Conservation (phyloP, 2,888 invertebrate genomes). For the Meiosimyza decipiens region DNA sequence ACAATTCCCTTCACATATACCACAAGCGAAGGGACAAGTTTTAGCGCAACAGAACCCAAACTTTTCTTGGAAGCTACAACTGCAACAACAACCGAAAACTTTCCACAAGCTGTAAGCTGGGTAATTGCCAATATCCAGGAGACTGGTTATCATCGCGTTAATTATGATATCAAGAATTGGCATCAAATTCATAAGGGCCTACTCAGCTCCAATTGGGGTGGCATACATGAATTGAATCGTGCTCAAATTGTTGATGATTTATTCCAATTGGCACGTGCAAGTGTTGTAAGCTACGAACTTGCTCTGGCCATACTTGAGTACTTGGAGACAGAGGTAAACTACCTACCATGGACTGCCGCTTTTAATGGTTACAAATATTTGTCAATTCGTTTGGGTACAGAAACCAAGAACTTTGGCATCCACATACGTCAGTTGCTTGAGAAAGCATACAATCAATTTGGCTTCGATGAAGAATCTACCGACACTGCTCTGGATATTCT, state of each 20-base stretch:
- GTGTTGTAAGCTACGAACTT: constrained; percentile 71
- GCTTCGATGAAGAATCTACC: constrained; percentile 63
- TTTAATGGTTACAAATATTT: constrained; percentile 67
- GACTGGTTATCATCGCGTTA: constrained; percentile 71
- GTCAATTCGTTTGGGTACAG: constrained; percentile 55
- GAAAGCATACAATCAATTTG: constrained; percentile 68
- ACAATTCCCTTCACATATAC: constrained; percentile 60
- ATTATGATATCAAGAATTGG: constrained; percentile 76
- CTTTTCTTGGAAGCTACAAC: constrained; percentile 43
- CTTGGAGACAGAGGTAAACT: constrained; percentile 75
- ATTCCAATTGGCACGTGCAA: constrained; percentile 78
- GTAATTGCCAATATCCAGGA: constrained; percentile 59
- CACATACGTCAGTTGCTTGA: constrained; percentile 69
- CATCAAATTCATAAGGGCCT: constrained; percentile 47
- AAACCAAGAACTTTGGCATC: constrained; percentile 51
- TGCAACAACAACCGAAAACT: background rate
- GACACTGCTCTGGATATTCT: constrained; percentile 72
- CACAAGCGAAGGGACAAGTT: constrained; percentile 50
- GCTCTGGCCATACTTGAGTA: constrained; percentile 77
- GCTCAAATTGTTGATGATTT: constrained; percentile 87
- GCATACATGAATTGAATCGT: constrained; percentile 75
- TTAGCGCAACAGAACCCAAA: constrained; percentile 49
- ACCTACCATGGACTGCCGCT: constrained; percentile 84
- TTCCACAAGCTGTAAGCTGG: constrained; percentile 52
- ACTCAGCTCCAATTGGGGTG: constrained; percentile 45